Percentiles rank a stretch among this genome's conserved stretches.
phyloP scores from a whole-genome alignment of 2,113 vertebrate species.

The Pandion haliaetus region DNA sequence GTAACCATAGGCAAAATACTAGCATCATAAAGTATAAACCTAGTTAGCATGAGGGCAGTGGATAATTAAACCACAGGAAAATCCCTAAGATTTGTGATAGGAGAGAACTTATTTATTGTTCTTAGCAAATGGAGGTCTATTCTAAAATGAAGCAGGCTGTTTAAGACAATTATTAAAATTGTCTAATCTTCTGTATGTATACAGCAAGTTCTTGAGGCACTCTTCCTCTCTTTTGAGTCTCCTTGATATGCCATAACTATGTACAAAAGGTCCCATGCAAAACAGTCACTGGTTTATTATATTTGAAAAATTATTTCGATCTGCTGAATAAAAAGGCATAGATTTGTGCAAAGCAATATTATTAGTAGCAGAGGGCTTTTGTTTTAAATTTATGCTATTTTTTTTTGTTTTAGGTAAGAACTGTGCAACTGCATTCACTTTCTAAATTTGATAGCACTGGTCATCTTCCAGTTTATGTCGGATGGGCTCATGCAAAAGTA shows the following conservation, averaged over 20 bases:
- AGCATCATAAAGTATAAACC: not conserved
- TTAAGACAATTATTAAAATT: not conserved
- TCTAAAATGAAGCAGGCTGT: not conserved
- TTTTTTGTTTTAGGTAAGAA: not conserved
- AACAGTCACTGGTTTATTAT: not conserved
- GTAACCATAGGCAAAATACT: not conserved
- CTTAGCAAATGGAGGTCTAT: not conserved
- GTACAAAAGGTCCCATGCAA: not conserved
- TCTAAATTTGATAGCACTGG: not conserved
- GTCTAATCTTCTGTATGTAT: not conserved
- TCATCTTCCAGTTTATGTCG: not conserved
- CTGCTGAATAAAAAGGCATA: not conserved
- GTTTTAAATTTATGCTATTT: not conserved
- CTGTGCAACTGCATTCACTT: not conserved
- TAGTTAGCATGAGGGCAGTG: fast-evolving
- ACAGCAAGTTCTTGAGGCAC: not conserved
- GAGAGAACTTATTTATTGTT: not conserved
- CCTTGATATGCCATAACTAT: not conserved
- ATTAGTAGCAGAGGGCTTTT: not conserved
- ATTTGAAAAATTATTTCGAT: not conserved
- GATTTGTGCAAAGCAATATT: not conserved
- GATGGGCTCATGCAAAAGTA: not conserved
- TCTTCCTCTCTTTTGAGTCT: not conserved
- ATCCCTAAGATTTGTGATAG: not conserved
- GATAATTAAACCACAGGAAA: not conserved